Conservation (phyloP, 2,797 vertebrate species). For the Molothrus aeneus region DNA sequence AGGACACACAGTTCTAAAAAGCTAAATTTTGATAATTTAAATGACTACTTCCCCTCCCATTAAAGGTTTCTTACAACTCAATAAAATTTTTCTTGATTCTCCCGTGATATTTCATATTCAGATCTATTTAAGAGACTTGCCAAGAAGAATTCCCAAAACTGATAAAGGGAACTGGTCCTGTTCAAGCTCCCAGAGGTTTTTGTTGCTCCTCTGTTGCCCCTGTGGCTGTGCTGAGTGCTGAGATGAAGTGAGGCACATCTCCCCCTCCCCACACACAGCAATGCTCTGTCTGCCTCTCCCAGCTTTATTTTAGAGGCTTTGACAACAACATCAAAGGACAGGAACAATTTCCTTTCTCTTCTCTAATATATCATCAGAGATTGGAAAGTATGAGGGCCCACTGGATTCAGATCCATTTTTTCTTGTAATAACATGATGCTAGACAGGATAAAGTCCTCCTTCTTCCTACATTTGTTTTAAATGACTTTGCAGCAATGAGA, state of each 20-base stretch:
- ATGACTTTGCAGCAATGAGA: constrained; percentile 28
- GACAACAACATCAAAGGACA: constrained; percentile 39
- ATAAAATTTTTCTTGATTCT: background rate
- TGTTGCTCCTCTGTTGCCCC: background rate
- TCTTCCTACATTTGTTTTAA: constrained; percentile 7
- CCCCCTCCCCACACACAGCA: background rate
- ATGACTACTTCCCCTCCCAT: background rate
- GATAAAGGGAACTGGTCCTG: background rate
- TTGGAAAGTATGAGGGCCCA: background rate
- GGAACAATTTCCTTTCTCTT: constrained; percentile 31
- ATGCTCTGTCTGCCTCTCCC: background rate
- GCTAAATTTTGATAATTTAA: background rate
- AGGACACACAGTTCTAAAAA: background rate
- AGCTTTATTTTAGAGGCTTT: constrained; percentile 39
- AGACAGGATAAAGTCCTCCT: constrained; percentile 19
- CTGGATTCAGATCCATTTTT: constrained; percentile 20
- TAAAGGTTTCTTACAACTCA: background rate
- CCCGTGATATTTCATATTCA: background rate
- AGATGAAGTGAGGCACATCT: background rate
- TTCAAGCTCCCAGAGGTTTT: background rate
- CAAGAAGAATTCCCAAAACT: background rate
- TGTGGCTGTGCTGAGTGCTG: background rate
- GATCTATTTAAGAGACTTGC: background rate
- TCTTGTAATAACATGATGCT: background rate
- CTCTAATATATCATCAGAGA: constrained; percentile 1